Percentiles rank a stretch among this genome's conserved stretches.
Evolutionary conservation across 1,140 invertebrate species (phyloP).

Genomic region (Drosophila subobscura): DNA sequence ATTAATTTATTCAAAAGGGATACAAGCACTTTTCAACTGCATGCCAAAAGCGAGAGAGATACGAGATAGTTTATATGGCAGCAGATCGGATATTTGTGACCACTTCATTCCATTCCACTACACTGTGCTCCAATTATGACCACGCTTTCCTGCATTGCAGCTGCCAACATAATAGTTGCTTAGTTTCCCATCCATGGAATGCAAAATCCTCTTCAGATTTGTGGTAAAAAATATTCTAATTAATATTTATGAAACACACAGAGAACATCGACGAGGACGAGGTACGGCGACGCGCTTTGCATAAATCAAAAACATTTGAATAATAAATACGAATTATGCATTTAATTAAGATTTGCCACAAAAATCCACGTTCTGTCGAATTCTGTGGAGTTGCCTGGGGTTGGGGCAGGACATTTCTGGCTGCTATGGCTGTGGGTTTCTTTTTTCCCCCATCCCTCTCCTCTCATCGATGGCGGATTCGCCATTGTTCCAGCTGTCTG

Average conservation of each 20-base stretch:
- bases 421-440: constrained; percentile 31
- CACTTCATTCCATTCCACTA: neutral
- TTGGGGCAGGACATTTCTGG: constrained; percentile 32
- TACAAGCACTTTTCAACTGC: constrained; percentile 67
- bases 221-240: constrained; percentile 52
- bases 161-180: constrained; percentile 39
- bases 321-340: constrained; percentile 81
- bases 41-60: constrained; percentile 3
- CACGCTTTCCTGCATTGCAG: constrained; percentile 22
- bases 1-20: constrained; percentile 83
- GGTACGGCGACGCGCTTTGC: constrained; percentile 49
- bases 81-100: neutral
- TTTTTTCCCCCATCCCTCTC: constrained; percentile 12
- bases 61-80: neutral
- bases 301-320: constrained; percentile 78
- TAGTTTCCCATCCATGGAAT: constrained; percentile 47
- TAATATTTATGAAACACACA: constrained; percentile 70
- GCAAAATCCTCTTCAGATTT: constrained; percentile 35
- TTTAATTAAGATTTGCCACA: constrained; percentile 77
- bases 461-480: constrained; percentile 41
- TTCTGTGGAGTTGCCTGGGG: neutral
- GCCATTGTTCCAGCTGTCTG: constrained; percentile 31
- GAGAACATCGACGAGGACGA: neutral
- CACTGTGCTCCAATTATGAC: constrained; percentile 48
- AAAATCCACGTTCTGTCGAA: constrained; percentile 17